A percentile compares a stretch with the other conserved stretches of the same genome.
These are phyloP conservation scores for Rattus rattus DNA, from an alignment of 2,113 vertebrate species.

Conservation along the genomic window DNA sequence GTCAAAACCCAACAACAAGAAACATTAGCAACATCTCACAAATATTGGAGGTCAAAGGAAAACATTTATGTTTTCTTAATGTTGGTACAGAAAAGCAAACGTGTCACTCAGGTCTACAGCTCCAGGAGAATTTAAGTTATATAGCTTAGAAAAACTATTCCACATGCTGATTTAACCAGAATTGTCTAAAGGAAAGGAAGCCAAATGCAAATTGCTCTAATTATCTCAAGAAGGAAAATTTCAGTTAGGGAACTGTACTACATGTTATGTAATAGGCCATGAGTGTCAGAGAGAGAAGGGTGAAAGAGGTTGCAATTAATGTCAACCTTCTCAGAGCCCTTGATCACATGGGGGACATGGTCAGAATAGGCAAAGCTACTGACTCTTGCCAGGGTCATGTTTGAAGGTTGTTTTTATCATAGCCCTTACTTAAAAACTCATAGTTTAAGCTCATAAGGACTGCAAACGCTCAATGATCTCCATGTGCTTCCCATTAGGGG, in stretches of 20 bases:
- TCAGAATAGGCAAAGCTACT: constrained; percentile 71
- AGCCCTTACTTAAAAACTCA: constrained; percentile 54
- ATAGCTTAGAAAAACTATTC: constrained; percentile 47
- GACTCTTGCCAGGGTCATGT: constrained; percentile 73
- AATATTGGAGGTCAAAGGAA: constrained; percentile 4
- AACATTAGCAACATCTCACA: neutral
- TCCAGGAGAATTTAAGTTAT: constrained; percentile 38
- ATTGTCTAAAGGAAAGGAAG: constrained; percentile 47
- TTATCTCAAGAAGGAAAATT: constrained; percentile 66
- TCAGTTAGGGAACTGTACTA: constrained; percentile 55
- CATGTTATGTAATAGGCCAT: constrained; percentile 71
- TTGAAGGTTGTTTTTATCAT: constrained; percentile 66
- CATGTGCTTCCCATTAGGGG: constrained; percentile 79
- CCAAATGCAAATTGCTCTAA: constrained; percentile 63
- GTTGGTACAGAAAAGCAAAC: constrained; percentile 46
- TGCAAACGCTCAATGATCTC: constrained; percentile 48
- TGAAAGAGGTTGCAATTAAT: constrained; percentile 74
- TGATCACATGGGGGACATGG: constrained; percentile 38
- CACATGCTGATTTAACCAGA: constrained; percentile 53
- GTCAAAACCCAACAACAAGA: neutral
- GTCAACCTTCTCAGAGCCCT: constrained; percentile 77
- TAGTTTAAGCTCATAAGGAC: constrained; percentile 56
- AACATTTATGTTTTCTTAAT: neutral
- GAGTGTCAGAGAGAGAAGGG: constrained; percentile 48
- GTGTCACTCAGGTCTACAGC: constrained; percentile 13